Base-by-base conservation (phyloP, 2,888 invertebrate species). In the Tanytarsus gracilentus region DNA sequence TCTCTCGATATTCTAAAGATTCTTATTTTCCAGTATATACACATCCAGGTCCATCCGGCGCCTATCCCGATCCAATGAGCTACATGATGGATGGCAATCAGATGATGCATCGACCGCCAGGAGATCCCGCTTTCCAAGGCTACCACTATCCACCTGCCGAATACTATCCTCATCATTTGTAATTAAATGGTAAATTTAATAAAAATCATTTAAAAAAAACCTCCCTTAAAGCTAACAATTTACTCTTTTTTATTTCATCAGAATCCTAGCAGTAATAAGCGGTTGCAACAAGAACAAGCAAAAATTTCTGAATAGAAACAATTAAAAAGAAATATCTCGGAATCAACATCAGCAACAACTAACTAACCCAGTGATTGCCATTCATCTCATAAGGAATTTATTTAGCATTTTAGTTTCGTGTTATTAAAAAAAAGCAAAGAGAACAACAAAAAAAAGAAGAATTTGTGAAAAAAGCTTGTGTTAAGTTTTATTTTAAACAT, bases 11-110 rank as follows among this genome's bases (percentile, higher is more conserved):
- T 44, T 21, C 8, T 21, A 39, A 55, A 55, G 55, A 40, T 55
- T 40, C 55, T 55, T 55, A 40, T 23, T 62, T 71, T 64, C 77
- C 83, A 88, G 92, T 92, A 76, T 92, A 92, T 79, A 85, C 86
- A 73, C 89, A 90, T 77, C 90, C 93, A 79, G 93, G 93, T 76
- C 93, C 94, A 69, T 91, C 91, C 78, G 92, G 91, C 70, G 88
- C 88, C 66, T 96, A 96, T 81, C 95, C 95, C 67, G 96, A 96
- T 76, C 92, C 90, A 70, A 92, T 92, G 84, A 92, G 94, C 76
- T 93, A 94, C 77, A 95, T 95, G 89, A 94, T 95, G 92, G 95
- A 96, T 78, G 90, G 91, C 69, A 91, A 92, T 78, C 91, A 91
- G 78, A 93, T 93, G 92, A 91, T 92, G 88, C 92, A 92, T 80